Evolutionary conservation across 2,888 invertebrate genomes (phyloP), one percentile per base, ranked within the genome.

Genomic region (Metacarcinus magister): DNA sequence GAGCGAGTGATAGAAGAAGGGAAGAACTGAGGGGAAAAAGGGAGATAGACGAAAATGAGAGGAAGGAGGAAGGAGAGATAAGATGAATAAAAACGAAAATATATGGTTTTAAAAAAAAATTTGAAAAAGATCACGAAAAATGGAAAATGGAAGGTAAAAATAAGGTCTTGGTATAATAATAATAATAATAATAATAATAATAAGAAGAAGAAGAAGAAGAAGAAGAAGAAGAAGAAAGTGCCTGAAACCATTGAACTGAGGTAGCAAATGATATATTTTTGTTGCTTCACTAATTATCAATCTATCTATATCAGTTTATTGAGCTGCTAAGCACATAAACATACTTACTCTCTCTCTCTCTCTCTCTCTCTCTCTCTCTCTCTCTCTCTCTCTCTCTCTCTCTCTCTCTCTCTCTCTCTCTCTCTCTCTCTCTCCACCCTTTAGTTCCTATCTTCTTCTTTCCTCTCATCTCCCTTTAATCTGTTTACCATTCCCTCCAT

Each of bases 241-340:
- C 48, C 13, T 48, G 48, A 48, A 48, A 48, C 48, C n/a, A n/a
- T n/a, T n/a, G n/a, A n/a, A n/a, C n/a, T n/a, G n/a, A n/a, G n/a
- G n/a, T n/a, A n/a, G n/a, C n/a, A n/a, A n/a, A 82, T 82, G 28
- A 82, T 32, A 82, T 5, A 32, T 82, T 82, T 19, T 82, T 82
- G 2, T 82, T 67, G 82, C 4, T 32, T 32, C 32, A 82, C 32
- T 13, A 82, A 32, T 82, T 82, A 82, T 67, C 82, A 5, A 32
- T 82, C 32, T 82, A 82, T 82, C 28, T 32, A 32, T 82, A 82
- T 82, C 82, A 82, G 82, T 82, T 82, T 82, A 82, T 82, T 82
- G 82, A 82, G 10, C 28, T 32, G 10, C 82, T 82, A 32, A 82
- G 5, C 28, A 82, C 32, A 75, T 28, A 23, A 67, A 2, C 67